A percentile compares a stretch with the other conserved stretches of the same genome.
Evolutionary conservation across 1,140 invertebrate genomes (phyloP).

Genomic region (Stegodyphus mimosarum): DNA sequence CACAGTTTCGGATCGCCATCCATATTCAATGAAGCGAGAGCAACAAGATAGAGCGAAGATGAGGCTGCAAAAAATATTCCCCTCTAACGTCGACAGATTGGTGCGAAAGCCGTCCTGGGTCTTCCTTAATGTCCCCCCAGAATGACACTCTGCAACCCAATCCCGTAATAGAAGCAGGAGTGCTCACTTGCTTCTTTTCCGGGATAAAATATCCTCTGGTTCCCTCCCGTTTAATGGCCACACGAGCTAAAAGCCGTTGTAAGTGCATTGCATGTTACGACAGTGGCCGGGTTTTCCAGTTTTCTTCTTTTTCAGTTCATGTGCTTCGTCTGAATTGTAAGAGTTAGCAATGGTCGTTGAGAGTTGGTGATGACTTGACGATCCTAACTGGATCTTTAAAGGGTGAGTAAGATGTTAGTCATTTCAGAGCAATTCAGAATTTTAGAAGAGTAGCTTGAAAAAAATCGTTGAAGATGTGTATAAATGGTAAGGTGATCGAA

Average conservation of each 20-base stretch:
- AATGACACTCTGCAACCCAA: conserved; percentile 56
- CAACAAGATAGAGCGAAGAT: conserved; percentile 53
- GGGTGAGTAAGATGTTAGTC: too few species aligned
- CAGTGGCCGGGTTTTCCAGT: conserved; percentile 24
- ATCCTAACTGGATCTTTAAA: too few species aligned
- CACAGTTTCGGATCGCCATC: conserved; percentile 56
- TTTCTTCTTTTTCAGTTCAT: too few species aligned
- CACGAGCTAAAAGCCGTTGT: conserved; percentile 2
- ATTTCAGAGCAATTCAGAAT: too few species aligned
- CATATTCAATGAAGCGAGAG: conserved; percentile 58
- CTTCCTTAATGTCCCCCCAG: conserved; percentile 42
- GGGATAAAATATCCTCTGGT: conserved; percentile 20
- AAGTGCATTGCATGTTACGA: conserved; percentile 42
- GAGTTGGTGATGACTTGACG: too few species aligned
- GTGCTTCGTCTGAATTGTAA: too few species aligned
- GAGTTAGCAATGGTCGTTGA: too few species aligned
- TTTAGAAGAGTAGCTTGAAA: too few species aligned
- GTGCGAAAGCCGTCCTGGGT: conserved; percentile 44
- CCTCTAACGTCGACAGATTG: conserved; percentile 54
- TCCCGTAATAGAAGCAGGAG: conserved; percentile 58
- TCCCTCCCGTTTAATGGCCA: conserved; percentile 38
- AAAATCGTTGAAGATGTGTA: too few species aligned
- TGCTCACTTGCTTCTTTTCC: background rate
- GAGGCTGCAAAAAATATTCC: conserved; percentile 25
- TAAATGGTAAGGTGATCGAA: too few species aligned